Evolutionary conservation across 1,140 invertebrate genomes (phyloP).

Genomic region (Lutraria rhynchaena): DNA sequence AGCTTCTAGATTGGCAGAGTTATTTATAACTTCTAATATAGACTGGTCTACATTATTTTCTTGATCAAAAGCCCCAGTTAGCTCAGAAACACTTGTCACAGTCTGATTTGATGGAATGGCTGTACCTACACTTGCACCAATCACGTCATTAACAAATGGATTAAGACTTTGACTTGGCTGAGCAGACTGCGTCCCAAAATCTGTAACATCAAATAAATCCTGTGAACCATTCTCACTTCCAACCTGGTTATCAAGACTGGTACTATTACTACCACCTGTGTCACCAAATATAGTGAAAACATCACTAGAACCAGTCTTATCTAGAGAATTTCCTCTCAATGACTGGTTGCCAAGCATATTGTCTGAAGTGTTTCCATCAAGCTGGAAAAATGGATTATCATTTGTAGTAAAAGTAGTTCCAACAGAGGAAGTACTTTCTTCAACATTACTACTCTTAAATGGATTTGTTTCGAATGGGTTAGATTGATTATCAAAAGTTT

Average conservation of each 20-base stretch:
- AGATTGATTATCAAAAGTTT: background rate
- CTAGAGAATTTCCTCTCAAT: no score
- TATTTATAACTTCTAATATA: conserved; percentile 2
- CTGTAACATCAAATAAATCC: conserved; percentile 28
- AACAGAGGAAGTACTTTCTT: no score
- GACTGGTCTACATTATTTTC: conserved; percentile 23
- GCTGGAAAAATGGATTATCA: no score
- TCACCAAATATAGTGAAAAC: conserved; percentile 28
- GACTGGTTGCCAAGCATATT: no score
- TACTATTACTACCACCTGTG: background rate
- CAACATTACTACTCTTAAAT: no score
- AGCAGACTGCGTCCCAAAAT: background rate
- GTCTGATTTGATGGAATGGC: background rate
- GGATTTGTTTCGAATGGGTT: no score
- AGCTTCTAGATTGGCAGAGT: conserved; percentile 30
- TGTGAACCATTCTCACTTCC: conserved; percentile 38
- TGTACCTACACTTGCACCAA: background rate
- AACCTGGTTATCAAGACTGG: background rate
- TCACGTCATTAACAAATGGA: conserved; percentile 20
- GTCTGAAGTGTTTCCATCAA: no score
- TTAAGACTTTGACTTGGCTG: conserved; percentile 1
- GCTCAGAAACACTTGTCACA: background rate
- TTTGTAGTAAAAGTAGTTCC: no score
- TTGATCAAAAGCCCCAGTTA: background rate
- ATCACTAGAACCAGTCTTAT: background rate